Evolutionary conservation across 2,797 vertebrate species (phyloP).

Genomic region (Hypotaenidia okinawae): DNA sequence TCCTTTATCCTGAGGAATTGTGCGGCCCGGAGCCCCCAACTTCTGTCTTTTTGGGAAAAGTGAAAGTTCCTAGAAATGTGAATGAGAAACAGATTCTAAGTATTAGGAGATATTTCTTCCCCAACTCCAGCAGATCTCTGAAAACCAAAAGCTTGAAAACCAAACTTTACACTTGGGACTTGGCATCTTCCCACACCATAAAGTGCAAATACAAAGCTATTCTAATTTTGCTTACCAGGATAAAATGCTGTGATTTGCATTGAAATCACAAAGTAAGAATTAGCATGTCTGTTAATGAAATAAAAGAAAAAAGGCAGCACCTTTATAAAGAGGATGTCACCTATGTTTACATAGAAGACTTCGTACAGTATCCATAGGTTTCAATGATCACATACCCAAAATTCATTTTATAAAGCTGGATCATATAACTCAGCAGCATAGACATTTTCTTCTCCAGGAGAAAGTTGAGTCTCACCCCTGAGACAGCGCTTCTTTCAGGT

Average conservation of each 20-base stretch:
- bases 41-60: not conserved
- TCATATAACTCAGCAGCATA: not conserved
- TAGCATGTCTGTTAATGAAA: conserved; percentile 5
- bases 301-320: not conserved
- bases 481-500: not conserved
- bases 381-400: not conserved
- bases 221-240: not conserved
- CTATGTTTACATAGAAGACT: not conserved
- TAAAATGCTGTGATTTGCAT: not conserved
- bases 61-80: not conserved
- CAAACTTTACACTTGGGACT: not conserved
- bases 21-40: not conserved
- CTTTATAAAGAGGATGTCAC: not conserved
- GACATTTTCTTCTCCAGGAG: not conserved
- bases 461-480: not conserved
- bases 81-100: not conserved
- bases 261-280: not conserved
- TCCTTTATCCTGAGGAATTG: not conserved
- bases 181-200: not conserved
- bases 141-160: not conserved
- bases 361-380: not conserved
- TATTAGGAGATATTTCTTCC: not conserved
- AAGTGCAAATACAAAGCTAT: not conserved
- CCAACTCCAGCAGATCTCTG: not conserved
- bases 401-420: not conserved